phyloP scores from a whole-genome alignment of 2,888 invertebrate species.

The Lasius platythorax region DNA sequence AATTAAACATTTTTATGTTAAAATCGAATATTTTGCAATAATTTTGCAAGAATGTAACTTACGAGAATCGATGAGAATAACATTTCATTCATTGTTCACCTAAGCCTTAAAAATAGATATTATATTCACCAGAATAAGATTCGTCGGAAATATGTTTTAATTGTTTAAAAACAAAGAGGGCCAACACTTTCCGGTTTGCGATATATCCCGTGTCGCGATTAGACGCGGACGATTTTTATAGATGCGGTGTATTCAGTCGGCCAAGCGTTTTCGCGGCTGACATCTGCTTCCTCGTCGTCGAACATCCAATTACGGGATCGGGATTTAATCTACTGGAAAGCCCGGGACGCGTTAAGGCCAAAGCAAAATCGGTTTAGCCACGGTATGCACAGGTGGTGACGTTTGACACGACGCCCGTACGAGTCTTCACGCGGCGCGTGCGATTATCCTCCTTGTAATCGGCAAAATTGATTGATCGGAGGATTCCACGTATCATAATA shows the following conservation, averaged over 20 bases:
- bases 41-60: not conserved
- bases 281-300: conserved; percentile 53
- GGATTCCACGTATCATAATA: conserved; percentile 53
- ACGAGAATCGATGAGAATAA: not conserved
- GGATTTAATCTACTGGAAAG: conserved; percentile 79
- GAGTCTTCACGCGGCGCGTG: conserved; percentile 46
- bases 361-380: conserved; percentile 79
- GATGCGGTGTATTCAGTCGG: conserved; percentile 21
- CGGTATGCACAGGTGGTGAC: conserved; percentile 81
- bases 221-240: conserved; percentile 63
- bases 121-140: not conserved
- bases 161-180: conserved; percentile 22
- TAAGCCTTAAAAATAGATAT: not conserved
- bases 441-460: conserved; percentile 61
- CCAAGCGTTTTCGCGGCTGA: conserved; percentile 34
- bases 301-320: conserved; percentile 66
- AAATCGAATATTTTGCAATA: not conserved
- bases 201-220: conserved; percentile 54
- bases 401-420: conserved; percentile 64
- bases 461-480: conserved; percentile 69
- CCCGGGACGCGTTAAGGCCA: conserved; percentile 58
- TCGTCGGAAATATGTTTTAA: not conserved
- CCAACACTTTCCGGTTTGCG: not conserved
- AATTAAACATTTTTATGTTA: not conserved
- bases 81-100: not conserved